A percentile compares a stretch with the other conserved stretches of the same genome.
Conservation (phyloP, 1,140 invertebrate genomes). For the Bombus huntii region DNA sequence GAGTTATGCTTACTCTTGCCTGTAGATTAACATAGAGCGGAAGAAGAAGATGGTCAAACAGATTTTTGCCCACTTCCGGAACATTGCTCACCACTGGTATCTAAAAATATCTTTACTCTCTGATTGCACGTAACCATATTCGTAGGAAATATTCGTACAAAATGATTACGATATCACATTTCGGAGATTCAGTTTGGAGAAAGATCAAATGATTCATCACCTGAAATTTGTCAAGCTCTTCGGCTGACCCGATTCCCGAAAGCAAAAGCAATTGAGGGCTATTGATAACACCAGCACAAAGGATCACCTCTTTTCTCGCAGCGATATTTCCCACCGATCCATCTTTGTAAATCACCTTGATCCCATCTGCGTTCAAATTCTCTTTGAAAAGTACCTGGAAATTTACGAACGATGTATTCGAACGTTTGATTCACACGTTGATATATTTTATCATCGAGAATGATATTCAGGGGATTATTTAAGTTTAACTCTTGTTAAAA, state of each 20-base stretch:
- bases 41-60: conserved; percentile 89
- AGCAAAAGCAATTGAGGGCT: conserved; percentile 88
- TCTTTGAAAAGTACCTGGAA: conserved; percentile 72
- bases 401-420: background rate
- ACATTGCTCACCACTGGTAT: conserved; percentile 83
- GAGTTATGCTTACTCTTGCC: conserved; percentile 85
- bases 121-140: background rate
- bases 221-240: conserved; percentile 80
- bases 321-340: conserved; percentile 80
- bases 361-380: conserved; percentile 69
- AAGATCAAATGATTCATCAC: conserved; percentile 56
- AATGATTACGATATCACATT: background rate
- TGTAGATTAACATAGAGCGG: conserved; percentile 87
- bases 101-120: conserved; percentile 63
- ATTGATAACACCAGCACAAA: conserved; percentile 88
- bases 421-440: background rate
- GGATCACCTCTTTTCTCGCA: conserved; percentile 86
- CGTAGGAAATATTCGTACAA: no score
- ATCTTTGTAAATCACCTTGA: conserved; percentile 83
- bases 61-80: conserved; percentile 85
- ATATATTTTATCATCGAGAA: background rate
- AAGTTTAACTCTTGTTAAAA: no score
- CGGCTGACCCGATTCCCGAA: conserved; percentile 86
- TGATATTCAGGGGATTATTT: no score
- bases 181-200: background rate